Evolutionary conservation across 2,113 vertebrate species (phyloP).

Genomic region (Gulo gulo): DNA sequence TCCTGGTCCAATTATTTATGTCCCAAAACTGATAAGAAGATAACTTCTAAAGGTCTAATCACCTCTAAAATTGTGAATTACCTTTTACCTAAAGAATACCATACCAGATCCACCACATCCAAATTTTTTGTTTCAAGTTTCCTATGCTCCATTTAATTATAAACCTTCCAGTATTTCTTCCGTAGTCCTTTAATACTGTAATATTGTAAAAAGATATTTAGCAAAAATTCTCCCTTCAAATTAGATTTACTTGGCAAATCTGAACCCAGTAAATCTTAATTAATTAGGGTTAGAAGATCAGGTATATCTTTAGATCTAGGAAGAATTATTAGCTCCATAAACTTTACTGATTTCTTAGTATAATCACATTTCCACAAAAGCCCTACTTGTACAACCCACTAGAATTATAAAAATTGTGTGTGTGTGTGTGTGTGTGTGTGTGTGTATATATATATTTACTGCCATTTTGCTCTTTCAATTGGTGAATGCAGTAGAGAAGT

Average conservation of each 20-base stretch:
- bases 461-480: constrained; percentile 29
- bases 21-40: background rate
- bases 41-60: background rate
- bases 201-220: background rate
- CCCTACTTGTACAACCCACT: background rate
- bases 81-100: background rate
- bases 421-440: too few relatives aligned
- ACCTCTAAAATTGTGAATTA: background rate
- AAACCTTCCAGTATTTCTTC: constrained; percentile 20
- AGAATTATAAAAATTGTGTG: background rate
- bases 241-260: constrained; percentile 6
- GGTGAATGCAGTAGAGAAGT: background rate
- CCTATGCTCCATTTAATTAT: background rate
- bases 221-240: background rate
- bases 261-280: background rate
- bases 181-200: background rate
- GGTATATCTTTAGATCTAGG: background rate
- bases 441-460: background rate
- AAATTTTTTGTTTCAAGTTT: constrained; percentile 17
- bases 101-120: background rate
- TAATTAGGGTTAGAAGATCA: background rate
- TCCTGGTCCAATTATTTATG: background rate
- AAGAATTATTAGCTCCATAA: background rate
- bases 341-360: constrained; percentile 1
- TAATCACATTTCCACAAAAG: constrained; percentile 29